Base-by-base conservation (phyloP, 2,797 vertebrate species). In the Botia almorhae region DNA sequence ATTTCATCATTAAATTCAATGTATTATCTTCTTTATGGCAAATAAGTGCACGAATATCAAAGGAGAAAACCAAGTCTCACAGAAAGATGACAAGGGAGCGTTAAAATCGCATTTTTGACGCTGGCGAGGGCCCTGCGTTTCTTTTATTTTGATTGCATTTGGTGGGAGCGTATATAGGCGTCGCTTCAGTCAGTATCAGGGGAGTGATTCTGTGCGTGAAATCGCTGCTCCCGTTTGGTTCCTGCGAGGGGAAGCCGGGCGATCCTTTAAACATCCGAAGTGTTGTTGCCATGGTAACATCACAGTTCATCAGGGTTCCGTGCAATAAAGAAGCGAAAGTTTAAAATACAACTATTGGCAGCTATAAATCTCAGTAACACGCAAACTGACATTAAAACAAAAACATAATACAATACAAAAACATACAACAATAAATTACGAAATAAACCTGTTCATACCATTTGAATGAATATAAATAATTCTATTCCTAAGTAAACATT, bases 241-340 rank as follows among this genome's bases (percentile, higher is more conserved):
- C 68, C 68, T 74, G 79, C 73, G 43, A 74, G 67, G 76, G 76
- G 39, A 80, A 79, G 64, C 81, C 55, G 81, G 56, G 67, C 76
- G 74, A 76, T 84, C 69, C 88, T 79, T 33, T 81, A 81, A 39
- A 89, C 86, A 88, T 86, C 84, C 85, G 88, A 92, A 90, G 88
- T 87, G 85, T 13, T 33, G 91, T 94, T 88, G 78, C 90, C 91
- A 90, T 92, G 89, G 90, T 87, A 92, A 94, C 93, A 86, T 16
- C 89, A 89, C 90, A 88, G 91, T 93, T 94, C 93, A 93, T 94
- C 92, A 92, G 90, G 90, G 89, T 88, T 92, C 85, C 58, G 60
- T 87, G 87, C 82, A 84, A 82, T 81, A 77, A 85, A 82, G 82
- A 85, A 82, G 84, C 82, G 76, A 67, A 87, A 82, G 84, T 86